Evolutionary conservation across 2,797 vertebrate genomes (phyloP).

Genomic region (Alfaro cultratus): DNA sequence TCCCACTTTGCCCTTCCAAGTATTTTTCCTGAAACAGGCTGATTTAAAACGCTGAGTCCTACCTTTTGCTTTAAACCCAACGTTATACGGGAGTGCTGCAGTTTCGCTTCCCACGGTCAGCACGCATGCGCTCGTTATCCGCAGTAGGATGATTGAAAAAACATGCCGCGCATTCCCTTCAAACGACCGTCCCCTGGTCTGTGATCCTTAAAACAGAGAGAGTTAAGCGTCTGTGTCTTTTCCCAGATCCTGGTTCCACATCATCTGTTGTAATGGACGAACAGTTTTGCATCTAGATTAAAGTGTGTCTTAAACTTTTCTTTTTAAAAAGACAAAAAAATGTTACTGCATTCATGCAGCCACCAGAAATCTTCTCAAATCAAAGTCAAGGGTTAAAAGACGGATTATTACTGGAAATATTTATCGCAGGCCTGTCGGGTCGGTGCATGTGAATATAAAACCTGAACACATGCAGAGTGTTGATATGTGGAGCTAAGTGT

Average conservation of each 20-base stretch:
- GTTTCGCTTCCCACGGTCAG: constrained; percentile 46
- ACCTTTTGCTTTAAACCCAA: constrained; percentile 45
- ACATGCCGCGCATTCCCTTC: neutral
- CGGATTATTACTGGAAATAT: neutral
- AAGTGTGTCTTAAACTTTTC: neutral
- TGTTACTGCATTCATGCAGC: too few relatives aligned
- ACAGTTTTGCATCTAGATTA: constrained; percentile 18
- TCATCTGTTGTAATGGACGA: constrained; percentile 16
- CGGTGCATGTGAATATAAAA: neutral
- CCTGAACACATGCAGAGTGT: neutral
- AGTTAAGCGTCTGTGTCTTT: neutral
- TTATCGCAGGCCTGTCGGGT: neutral
- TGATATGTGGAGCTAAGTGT: neutral
- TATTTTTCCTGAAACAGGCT: constrained; percentile 29
- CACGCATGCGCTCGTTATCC: constrained; percentile 3
- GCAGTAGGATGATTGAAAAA: constrained; percentile 8
- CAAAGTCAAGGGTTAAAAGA: neutral
- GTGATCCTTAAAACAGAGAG: constrained; percentile 23
- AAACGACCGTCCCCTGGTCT: constrained; percentile 27
- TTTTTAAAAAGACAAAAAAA: neutral
- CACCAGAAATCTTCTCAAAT: neutral
- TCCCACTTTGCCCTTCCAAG: constrained; percentile 1
- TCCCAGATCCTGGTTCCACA: constrained; percentile 16
- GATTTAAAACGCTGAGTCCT: constrained; percentile 55
- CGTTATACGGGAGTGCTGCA: constrained; percentile 35